A percentile compares a stretch with the other conserved stretches of the same genome.
Evolutionary conservation across 2,113 vertebrate genomes (phyloP).

Genomic region (Nothocercus julius): DNA sequence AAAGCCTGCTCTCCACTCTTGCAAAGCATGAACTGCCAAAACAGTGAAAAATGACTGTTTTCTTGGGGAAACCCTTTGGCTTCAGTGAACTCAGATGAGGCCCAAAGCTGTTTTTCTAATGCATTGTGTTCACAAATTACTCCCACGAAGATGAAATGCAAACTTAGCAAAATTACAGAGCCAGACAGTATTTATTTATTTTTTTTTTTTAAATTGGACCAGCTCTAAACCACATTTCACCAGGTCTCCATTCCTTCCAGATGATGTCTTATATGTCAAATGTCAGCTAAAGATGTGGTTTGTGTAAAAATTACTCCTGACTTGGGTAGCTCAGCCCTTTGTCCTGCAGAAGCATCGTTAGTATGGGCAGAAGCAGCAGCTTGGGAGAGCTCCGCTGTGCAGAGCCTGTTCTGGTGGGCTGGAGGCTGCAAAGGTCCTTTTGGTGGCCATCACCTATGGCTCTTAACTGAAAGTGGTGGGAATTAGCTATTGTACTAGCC

Average conservation of each 20-base stretch:
- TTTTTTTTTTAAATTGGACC: not conserved
- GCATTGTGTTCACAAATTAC: not conserved
- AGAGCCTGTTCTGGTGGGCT: not conserved
- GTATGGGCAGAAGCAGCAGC: not conserved
- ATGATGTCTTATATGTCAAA: not conserved
- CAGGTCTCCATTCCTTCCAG: not conserved
- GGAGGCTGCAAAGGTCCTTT: not conserved
- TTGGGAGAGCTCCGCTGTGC: not conserved
- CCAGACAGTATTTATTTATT: too few species aligned
- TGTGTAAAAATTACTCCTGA: not conserved
- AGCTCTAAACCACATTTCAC: not conserved
- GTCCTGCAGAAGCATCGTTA: not conserved
- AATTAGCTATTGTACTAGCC: not conserved
- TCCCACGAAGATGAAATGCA: not conserved
- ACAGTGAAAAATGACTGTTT: not conserved
- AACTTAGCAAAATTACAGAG: not conserved
- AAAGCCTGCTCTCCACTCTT: conserved; percentile 16
- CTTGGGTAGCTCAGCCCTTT: not conserved
- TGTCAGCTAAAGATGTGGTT: not conserved
- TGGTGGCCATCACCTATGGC: not conserved
- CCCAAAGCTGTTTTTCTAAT: conserved; percentile 12
- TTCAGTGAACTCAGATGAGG: not conserved
- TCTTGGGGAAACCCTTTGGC: conserved; percentile 40
- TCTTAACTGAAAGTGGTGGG: not conserved
- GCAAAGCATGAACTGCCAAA: conserved; percentile 28